phyloP scores from a whole-genome alignment of 2,888 invertebrate species.

The Epinotia ramella region DNA sequence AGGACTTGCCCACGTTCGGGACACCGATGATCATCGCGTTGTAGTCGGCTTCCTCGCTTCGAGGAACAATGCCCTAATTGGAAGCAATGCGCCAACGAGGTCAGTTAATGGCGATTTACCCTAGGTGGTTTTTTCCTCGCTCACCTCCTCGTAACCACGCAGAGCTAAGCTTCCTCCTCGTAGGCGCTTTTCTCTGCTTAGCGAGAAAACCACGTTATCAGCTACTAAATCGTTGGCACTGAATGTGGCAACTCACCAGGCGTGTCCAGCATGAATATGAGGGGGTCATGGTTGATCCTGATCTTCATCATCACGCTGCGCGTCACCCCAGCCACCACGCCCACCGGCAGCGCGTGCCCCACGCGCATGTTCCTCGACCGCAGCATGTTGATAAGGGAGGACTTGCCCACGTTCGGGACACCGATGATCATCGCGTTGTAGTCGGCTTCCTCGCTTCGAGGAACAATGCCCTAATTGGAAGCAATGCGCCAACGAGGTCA shows the following conservation, averaged over 20 bases:
- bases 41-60: slow-evolving; percentile 88
- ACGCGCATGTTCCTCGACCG: slow-evolving; percentile 85
- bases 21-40: slow-evolving; percentile 96
- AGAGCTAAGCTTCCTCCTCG: too few species aligned
- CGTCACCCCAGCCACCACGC: slow-evolving; percentile 93
- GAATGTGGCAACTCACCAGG: slow-evolving; percentile 82
- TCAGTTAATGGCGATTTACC: too few species aligned
- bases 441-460: slow-evolving; percentile 87
- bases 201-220: too few species aligned
- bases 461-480: too few species aligned
- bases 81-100: too few species aligned
- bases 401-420: slow-evolving; percentile 98
- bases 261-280: slow-evolving; percentile 95
- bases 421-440: slow-evolving; percentile 95
- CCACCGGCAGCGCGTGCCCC: slow-evolving; percentile 88
- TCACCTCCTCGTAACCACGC: too few species aligned
- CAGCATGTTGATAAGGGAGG: slow-evolving; percentile 94
- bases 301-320: slow-evolving; percentile 92
- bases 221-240: too few species aligned
- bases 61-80: too few species aligned
- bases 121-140: too few species aligned
- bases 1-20: slow-evolving; percentile 98
- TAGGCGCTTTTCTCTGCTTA: too few species aligned
- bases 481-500: too few species aligned
- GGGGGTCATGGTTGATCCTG: slow-evolving; percentile 91